Percentiles rank a stretch among this genome's conserved stretches.
Evolutionary conservation across 2,797 vertebrate genomes (phyloP).

Genomic region (Pipistrellus nathusii): DNA sequence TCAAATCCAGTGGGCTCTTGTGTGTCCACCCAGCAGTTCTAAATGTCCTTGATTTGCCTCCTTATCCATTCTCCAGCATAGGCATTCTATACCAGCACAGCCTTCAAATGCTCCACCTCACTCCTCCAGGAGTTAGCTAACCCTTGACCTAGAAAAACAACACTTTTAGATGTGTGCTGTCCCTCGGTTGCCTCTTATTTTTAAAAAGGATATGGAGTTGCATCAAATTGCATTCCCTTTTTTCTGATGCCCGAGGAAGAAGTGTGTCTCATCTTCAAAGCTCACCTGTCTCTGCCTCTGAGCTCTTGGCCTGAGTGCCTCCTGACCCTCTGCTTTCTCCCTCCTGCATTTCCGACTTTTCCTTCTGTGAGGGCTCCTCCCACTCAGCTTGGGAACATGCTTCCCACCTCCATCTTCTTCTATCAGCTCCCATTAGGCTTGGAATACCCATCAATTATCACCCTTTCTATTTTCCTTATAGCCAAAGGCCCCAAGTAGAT

Average conservation of each 20-base stretch:
- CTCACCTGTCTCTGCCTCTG: background rate
- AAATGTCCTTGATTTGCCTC: background rate
- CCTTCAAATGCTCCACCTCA: background rate
- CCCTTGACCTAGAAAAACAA: background rate
- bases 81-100: rapidly evolving
- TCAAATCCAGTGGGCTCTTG: background rate
- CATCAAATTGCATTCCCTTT: background rate
- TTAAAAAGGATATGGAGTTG: background rate
- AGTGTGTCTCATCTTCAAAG: background rate
- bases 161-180: background rate
- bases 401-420: background rate
- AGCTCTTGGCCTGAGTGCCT: background rate
- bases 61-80: background rate
- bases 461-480: background rate
- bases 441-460: background rate
- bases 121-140: background rate
- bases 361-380: background rate
- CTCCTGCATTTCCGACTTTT: background rate
- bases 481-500: background rate
- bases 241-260: background rate
- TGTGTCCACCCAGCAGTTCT: background rate
- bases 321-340: background rate
- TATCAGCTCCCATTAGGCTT: background rate
- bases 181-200: background rate
- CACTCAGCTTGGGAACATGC: too few relatives aligned